phyloP scores from a whole-genome alignment of 2,888 invertebrate genomes.

The Diloba caeruleocephala region DNA sequence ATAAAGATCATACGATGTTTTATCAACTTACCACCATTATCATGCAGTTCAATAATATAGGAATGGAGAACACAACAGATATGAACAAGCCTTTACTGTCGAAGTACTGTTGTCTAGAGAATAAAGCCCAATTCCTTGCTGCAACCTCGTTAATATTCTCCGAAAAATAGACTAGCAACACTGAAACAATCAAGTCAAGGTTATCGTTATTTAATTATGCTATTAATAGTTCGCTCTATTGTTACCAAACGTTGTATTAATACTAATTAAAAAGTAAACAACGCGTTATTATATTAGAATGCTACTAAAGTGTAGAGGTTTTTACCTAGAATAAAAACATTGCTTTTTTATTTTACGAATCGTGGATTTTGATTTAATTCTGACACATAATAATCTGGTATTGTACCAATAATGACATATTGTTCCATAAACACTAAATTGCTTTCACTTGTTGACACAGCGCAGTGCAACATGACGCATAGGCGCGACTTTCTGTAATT shows the following conservation, averaged over 20 bases:
- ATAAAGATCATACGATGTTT: constrained; percentile 23
- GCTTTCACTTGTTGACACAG: constrained; percentile 45
- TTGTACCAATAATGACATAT: constrained; percentile 6
- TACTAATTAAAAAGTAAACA: too few species aligned
- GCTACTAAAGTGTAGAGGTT: constrained; percentile 3
- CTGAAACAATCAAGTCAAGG: constrained; percentile 86
- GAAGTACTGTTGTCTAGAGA: constrained; percentile 97
- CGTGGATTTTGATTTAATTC: too few species aligned
- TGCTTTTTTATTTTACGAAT: too few species aligned
- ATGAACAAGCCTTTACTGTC: constrained; percentile 98
- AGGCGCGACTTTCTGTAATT: constrained; percentile 19
- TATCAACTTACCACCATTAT: constrained; percentile 95
- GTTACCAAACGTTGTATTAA: neutral
- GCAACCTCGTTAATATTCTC: constrained; percentile 97
- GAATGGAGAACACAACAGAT: constrained; percentile 97
- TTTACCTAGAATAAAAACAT: neutral
- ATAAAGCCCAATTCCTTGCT: constrained; percentile 95
- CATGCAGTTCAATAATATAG: constrained; percentile 97
- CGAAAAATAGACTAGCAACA: constrained; percentile 95
- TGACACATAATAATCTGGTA: constrained; percentile 3
- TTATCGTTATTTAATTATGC: constrained; percentile 1
- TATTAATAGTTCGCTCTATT: constrained; percentile 1
- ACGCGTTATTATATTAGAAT: too few species aligned
- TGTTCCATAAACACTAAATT: constrained; percentile 24
- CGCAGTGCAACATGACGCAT: constrained; percentile 38